Conservation (phyloP, 2,113 vertebrate species). For the Chascanopsetta lugubris region DNA sequence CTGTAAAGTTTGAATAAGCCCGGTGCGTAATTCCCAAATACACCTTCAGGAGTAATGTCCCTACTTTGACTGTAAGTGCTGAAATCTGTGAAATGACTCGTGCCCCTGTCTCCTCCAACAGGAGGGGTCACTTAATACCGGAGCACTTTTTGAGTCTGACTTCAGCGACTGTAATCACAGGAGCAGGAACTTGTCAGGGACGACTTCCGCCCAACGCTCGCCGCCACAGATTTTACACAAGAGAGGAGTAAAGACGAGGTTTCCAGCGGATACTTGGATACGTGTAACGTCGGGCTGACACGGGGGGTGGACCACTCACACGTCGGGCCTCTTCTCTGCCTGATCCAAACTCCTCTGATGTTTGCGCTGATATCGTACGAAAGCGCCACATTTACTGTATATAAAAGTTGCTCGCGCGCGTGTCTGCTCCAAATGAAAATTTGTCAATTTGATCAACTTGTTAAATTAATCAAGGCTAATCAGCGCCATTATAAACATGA, state of each 20-base stretch:
- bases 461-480: slow-evolving; percentile 64
- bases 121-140: slow-evolving; percentile 32
- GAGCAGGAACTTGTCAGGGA: slow-evolving; percentile 9
- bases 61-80: neutral
- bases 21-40: neutral
- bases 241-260: neutral
- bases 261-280: too few species aligned
- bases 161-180: slow-evolving; percentile 16
- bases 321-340: too few species aligned
- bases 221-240: neutral
- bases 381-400: too few species aligned
- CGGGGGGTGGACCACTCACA: too few species aligned
- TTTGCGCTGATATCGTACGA: too few species aligned
- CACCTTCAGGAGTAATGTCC: neutral
- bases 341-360: too few species aligned
- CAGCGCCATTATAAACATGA: slow-evolving; percentile 55
- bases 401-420: too few species aligned
- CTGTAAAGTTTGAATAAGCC: too few species aligned
- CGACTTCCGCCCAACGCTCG: neutral
- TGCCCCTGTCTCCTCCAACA: neutral
- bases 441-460: slow-evolving; percentile 33
- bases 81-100: neutral
- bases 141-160: slow-evolving; percentile 13
- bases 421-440: slow-evolving; percentile 4
- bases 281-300: too few species aligned